Conservation (phyloP, 1,140 invertebrate genomes). For the Drosophila ercepeae region DNA sequence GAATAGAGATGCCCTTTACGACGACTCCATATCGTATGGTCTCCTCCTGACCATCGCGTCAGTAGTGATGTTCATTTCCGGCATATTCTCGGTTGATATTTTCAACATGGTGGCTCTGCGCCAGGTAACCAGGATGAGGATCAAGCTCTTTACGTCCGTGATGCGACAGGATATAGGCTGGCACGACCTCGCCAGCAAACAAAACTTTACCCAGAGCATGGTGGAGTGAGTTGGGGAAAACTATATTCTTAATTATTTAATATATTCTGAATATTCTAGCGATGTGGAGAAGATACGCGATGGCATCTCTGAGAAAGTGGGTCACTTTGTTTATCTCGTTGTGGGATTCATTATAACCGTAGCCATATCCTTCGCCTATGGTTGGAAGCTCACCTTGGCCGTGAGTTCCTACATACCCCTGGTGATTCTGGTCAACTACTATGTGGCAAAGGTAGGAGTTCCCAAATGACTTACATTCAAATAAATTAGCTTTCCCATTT, state of each 20-base stretch:
- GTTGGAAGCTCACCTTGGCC: constrained; percentile 92
- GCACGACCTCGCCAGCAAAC: constrained; percentile 93
- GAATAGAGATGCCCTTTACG: constrained; percentile 86
- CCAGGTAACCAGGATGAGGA: constrained; percentile 89
- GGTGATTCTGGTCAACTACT: constrained; percentile 88
- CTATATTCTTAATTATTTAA: constrained; percentile 28
- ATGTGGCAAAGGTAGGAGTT: constrained; percentile 86
- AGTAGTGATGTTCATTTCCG: constrained; percentile 87
- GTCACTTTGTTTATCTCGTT: constrained; percentile 89
- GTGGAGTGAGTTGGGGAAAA: constrained; percentile 88
- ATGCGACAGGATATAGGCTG: constrained; percentile 95
- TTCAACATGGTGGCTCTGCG: constrained; percentile 87
- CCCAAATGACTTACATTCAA: background rate
- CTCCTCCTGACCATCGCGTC: constrained; percentile 86
- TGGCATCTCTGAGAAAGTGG: constrained; percentile 94
- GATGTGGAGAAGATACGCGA: constrained; percentile 94
- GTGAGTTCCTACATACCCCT: constrained; percentile 93
- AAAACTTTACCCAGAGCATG: constrained; percentile 94
- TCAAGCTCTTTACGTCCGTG: constrained; percentile 89
- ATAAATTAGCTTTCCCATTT: background rate
- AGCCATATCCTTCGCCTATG: constrained; percentile 89
- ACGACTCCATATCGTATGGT: constrained; percentile 88
- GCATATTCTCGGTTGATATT: constrained; percentile 87
- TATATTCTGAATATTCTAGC: constrained; percentile 84
- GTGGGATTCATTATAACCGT: constrained; percentile 88